Evolutionary conservation across 2,113 vertebrate genomes (phyloP), one percentile per base, ranked within the genome.

Genomic region (Istiophorus platypterus): DNA sequence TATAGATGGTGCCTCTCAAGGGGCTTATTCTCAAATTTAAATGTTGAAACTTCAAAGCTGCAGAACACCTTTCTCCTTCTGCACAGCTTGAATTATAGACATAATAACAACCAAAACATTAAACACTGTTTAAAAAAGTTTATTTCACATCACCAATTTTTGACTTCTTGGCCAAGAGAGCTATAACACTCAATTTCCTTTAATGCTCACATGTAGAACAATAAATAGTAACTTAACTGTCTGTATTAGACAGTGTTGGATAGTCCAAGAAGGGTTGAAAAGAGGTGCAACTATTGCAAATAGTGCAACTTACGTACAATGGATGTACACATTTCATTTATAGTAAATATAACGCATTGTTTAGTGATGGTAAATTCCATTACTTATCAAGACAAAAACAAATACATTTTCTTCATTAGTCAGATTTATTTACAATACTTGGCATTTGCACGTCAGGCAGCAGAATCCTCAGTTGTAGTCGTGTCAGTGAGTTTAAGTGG

Each of bases 381-480:
- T 41, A 61, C 5, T 34, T 45, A 22, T 37, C 52, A 73, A 57
- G 59, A 59, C 34, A 7, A 26, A 63, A 10, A 41, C 15, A 57
- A 3, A 2, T 42, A 47, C 20, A 66, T 66, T 67, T 54, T 73
- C 65, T 41, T 52, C 5, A 24, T 24, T 26, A 56, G 18, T 78
- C 42, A 64, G 7, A 20, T 72, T 62, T 13, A 80, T 20, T 37
- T 17, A 71, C 17, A 47, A 8, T 7, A 47, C 26, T 58, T 31
- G 47, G 10, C 27, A 52, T 31, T 17, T 57, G 20, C 63, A 59
- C 6, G 31, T 90, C 64, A 90, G 24, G 72, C 82, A 78, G 61
- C 37, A 71, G 78, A 88, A 17, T 91, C 85, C 13, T 92, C 91
- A 6, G n/a, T 51, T 75, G 24, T 17, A 10, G 59, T 26, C 59